phyloP scores from a whole-genome alignment of 2,888 invertebrate genomes.

The Aleiodes leptofemur region DNA sequence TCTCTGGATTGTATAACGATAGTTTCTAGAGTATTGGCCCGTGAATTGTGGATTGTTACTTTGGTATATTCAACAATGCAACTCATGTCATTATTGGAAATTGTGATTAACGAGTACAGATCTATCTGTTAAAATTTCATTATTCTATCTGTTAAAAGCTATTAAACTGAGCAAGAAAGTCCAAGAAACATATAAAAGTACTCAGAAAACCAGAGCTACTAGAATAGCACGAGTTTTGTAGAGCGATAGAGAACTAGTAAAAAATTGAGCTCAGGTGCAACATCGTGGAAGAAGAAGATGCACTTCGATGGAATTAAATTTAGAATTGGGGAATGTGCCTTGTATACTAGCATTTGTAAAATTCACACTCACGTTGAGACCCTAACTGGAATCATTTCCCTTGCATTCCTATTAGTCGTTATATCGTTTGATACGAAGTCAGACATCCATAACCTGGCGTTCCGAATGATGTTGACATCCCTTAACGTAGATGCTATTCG shows the following conservation, averaged over 20 bases:
- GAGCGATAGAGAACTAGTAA: background rate
- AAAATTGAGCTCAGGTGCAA: constrained; percentile 15
- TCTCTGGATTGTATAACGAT: background rate
- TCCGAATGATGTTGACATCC: constrained; percentile 51
- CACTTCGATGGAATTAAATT: constrained; percentile 60
- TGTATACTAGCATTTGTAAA: background rate
- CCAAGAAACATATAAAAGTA: constrained; percentile 15
- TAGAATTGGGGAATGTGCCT: constrained; percentile 28
- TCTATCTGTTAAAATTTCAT: no score
- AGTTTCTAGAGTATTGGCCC: constrained; percentile 10
- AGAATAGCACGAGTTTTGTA: background rate
- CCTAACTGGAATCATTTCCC: background rate
- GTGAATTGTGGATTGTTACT: constrained; percentile 1
- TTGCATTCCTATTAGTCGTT: constrained; percentile 1
- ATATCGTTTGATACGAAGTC: constrained; percentile 32
- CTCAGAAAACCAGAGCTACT: background rate
- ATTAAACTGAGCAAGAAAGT: background rate
- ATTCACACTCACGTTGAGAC: background rate
- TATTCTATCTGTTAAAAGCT: no score
- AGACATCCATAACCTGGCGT: constrained; percentile 45
- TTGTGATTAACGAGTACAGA: background rate
- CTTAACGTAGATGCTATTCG: constrained; percentile 46
- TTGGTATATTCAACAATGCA: background rate
- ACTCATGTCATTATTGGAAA: constrained; percentile 17
- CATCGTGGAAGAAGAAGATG: constrained; percentile 27